Base-by-base conservation (phyloP, 2,113 vertebrate genomes). In the Protobothrops mucrosquamatus region DNA sequence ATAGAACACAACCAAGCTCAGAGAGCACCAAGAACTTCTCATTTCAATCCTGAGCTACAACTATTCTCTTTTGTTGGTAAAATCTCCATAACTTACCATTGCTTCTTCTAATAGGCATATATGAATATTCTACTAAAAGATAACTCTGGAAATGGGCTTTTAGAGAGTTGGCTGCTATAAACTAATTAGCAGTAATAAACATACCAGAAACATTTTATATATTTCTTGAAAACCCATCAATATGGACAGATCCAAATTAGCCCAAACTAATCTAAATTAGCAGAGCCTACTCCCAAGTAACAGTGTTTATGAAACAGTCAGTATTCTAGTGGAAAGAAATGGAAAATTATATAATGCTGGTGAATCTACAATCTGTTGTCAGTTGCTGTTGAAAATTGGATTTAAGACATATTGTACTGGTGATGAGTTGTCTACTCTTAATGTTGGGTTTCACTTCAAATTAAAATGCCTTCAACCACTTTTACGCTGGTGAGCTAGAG, bases 141-240 rank as follows among this genome's bases (percentile, higher is more conserved):
- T 85, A 54, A 74, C 1, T 85, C 26, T 91, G 81, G 43, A 54
- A 39, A 26, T 91, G 23, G 56, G 20, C 12, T 85, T 85, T 85
- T 46, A 57, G 90, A 56, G 52, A 23, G 7, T 24, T 46, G 26
- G 54, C 86, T 57, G 46, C 24, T 55, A n/a, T n/a, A 85, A 46
- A 91, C 54, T 57, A 57, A 86, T 91, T 91, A 91, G 39, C 39
- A 20, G 39, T 95, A 52, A 48, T 92, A 85, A 91, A 95, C 92
- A 92, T 91, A 61, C 3, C 1, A 4, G 8, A 92, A 51, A 1
- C 34, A 81, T 81, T 88, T 61, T 88, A 64, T 90, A 12, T 48
- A 93, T 93, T 2, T 6, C 74, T 11, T 95, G 34, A 94, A 95
- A 95, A 12, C 39, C 6, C 69, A 64, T 0, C 56, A 89, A 23